Evolutionary conservation across 2,888 invertebrate species (phyloP), one percentile per base, ranked within the genome.

Genomic region (Petrolisthes manimaculis): DNA sequence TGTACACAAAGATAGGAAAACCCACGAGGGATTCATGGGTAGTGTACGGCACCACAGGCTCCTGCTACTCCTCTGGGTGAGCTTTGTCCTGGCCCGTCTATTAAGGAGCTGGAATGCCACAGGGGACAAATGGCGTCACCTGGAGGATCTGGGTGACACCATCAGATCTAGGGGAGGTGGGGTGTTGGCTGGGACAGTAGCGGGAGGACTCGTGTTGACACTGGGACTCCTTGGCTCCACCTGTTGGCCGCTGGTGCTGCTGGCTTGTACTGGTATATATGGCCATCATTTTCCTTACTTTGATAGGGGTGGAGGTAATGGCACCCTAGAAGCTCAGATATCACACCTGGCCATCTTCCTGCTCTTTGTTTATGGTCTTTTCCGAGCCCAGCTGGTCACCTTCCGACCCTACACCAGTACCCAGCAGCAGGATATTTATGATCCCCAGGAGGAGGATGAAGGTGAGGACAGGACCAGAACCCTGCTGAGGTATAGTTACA

Each of bases 101-200:
- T 93, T 96, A 54, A 94, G 96, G 91, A 95, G 95, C 89, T 95
- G 97, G 93, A 98, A 98, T 93, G 96, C 96, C 92, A 97, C 97
- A 0, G 97, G 97, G 0, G 96, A 97, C 93, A 95, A 97, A 92
- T 97, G 97, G 96, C 94, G 96, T 74, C 95, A 96, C 92, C 92
- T 96, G 18, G 95, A 96, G 0, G 97, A 97, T 92, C 94, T 97
- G 21, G 95, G 95, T 0, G 95, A 96, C 92, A 96, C 95, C 95
- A 93, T 97, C 67, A 94, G 94, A 75, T 93, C 83, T 9, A n/a
- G 56, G 9, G 86, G 85, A 12, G 84, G 83, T n/a, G 54, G 56
- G 5, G 55, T 75, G 1, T 51, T 89, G 61, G 61, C 84, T 6
- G 5, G 81, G n/a, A 81, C 75, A n/a, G 89, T 88, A 24, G 24